A percentile compares a stretch with the other conserved stretches of the same genome.
These are phyloP conservation scores for Acanthurus lineatus DNA, from an alignment of 2,797 vertebrate genomes.

Conservation along the genomic window DNA sequence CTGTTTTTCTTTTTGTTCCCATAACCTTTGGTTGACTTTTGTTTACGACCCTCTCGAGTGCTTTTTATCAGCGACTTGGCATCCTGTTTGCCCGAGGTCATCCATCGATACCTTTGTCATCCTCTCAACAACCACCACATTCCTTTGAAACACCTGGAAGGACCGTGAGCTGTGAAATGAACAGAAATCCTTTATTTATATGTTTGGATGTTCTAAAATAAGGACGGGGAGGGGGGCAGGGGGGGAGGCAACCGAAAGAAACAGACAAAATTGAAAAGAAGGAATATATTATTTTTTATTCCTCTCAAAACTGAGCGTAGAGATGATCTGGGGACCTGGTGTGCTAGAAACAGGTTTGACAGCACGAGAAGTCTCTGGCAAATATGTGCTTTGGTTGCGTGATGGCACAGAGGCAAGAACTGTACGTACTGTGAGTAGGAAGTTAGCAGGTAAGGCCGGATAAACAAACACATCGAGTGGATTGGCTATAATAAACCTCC, in stretches of 20 bases:
- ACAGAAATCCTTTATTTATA: conserved; percentile 21
- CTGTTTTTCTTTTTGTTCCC: conserved; percentile 18
- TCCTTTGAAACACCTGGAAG: neutral
- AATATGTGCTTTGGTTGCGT: conserved; percentile 31
- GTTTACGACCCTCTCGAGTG: conserved; percentile 46
- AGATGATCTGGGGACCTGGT: conserved; percentile 46
- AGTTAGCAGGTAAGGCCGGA: conserved; percentile 22
- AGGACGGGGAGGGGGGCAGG: neutral
- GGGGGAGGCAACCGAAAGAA: neutral
- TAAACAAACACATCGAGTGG: conserved; percentile 49
- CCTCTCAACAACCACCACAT: conserved; percentile 1
- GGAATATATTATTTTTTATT: neutral
- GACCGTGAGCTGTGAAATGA: neutral
- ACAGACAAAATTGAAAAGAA: conserved; percentile 29
- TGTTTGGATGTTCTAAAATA: conserved; percentile 33
- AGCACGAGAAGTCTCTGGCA: conserved; percentile 14
- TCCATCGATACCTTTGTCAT: conserved; percentile 42
- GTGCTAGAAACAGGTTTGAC: conserved; percentile 51
- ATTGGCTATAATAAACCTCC: conserved; percentile 39
- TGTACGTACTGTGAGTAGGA: conserved; percentile 24
- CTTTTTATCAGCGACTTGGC: conserved; percentile 58
- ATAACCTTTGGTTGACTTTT: conserved; percentile 66
- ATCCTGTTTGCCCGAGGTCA: conserved; percentile 34
- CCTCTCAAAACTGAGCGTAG: neutral
- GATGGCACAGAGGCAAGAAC: conserved; percentile 15